Base-by-base conservation (phyloP, 2,797 vertebrate genomes). In the Darevskia nairensis region DNA sequence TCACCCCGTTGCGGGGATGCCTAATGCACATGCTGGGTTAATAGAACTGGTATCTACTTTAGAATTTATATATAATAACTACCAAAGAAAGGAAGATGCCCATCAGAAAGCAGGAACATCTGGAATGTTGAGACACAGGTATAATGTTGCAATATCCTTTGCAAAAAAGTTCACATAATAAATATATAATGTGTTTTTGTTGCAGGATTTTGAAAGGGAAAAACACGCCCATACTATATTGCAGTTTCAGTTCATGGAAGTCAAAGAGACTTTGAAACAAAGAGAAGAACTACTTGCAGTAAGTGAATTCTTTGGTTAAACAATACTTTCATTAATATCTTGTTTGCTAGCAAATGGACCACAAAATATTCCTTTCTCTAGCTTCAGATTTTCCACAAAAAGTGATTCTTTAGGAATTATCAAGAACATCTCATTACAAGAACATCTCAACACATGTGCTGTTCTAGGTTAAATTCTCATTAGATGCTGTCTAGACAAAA, bases 281-380 rank as follows among this genome's bases (percentile, higher is more conserved):
- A 98, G 98, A 77, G 98, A 99, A 92, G 98, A 98, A 90, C 96
- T 99, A 92, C 97, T 99, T 21, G 98, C 97, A 89, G 99, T 99
- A 95, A 98, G 98, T 97, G 13, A 69, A 32, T 44, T 15, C 61
- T 77, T 55, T 0, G 3, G 4, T 77, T 7, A 64, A 64, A 23
- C 6, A 27, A 6, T 41, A 10, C 44, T 19, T 44, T 78, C 61
- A 39, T 75, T 66, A 41, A 4, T 84, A 2, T 66, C 25, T 87
- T 91, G 10, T 78, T 72, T 84, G 23, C 55, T 72, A 90, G 44
- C 25, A 55, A 8, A 41, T 76, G 21, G 25, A 86, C 15, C 39
- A 69, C 55, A 87, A 81, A 89, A 71, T 82, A 88, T 89, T 88
- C 61, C 78, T 75, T 81, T 27, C 90, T 69, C 35, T 39, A 88